Evolutionary conservation across 2,797 vertebrate genomes (phyloP).

Genomic region (Lagorchestes hirsutus): DNA sequence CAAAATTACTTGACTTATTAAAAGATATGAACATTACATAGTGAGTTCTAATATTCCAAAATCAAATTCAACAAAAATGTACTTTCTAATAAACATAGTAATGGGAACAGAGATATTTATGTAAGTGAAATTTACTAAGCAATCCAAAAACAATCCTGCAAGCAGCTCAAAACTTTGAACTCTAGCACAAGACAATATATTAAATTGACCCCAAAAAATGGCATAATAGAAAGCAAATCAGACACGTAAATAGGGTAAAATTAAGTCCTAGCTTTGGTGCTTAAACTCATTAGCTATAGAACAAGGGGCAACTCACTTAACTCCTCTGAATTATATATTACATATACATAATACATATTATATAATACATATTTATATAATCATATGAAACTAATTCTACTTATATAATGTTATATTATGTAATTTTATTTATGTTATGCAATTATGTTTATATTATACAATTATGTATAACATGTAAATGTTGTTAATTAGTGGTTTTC

Average conservation of each 20-base stretch:
- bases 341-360: background rate
- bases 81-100: slow-evolving; percentile 47
- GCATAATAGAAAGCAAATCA: background rate
- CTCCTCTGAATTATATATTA: background rate
- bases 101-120: slow-evolving; percentile 38
- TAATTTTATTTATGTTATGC: no score
- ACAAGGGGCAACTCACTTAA: background rate
- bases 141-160: background rate
- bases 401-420: background rate
- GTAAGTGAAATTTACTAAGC: slow-evolving; percentile 39
- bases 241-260: background rate
- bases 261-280: background rate
- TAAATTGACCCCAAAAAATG: background rate
- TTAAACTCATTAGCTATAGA: background rate
- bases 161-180: background rate
- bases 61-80: slow-evolving; percentile 39
- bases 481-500: background rate
- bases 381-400: background rate
- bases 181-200: slow-evolving; percentile 1
- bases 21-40: slow-evolving; percentile 41
- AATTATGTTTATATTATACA: background rate
- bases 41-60: background rate
- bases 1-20: slow-evolving; percentile 30
- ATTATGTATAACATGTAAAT: background rate
- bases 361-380: background rate